A percentile compares a stretch with the other conserved stretches of the same genome.
phyloP scores from a whole-genome alignment of 2,797 vertebrate species.

The Brachymystax lenok region DNA sequence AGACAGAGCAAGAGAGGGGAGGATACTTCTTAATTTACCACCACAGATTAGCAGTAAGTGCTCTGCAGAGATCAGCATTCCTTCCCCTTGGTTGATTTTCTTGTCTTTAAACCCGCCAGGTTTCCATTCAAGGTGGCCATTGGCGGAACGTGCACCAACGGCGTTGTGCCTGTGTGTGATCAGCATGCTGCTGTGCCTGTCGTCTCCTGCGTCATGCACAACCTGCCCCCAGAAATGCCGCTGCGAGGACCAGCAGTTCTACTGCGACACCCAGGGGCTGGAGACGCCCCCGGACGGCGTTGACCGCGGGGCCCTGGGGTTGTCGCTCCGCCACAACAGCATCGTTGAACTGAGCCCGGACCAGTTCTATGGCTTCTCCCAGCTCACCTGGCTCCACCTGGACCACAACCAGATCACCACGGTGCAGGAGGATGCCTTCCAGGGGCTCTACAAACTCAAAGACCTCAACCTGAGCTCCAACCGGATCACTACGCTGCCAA shows the following conservation, averaged over 20 bases:
- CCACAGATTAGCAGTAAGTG: conserved; percentile 53
- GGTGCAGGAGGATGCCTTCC: conserved; percentile 97
- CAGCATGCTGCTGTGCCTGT: conserved; percentile 97
- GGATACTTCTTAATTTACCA: background rate
- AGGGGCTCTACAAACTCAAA: conserved; percentile 98
- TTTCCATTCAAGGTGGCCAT: conserved; percentile 99
- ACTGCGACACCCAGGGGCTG: conserved; percentile 99
- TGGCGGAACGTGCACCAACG: conserved; percentile 94
- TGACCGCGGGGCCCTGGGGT: conserved; percentile 95
- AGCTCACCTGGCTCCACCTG: conserved; percentile 98
- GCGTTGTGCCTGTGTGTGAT: conserved; percentile 94
- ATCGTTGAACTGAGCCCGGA: conserved; percentile 94
- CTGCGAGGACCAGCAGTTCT: conserved; percentile 99
- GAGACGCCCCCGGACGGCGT: conserved; percentile 95
- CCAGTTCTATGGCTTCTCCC: conserved; percentile 97
- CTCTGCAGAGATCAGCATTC: conserved; percentile 75
- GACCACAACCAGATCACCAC: conserved; percentile 98
- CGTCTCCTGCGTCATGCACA: conserved; percentile 95
- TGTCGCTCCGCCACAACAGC: conserved; percentile 97
- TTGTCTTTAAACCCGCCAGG: conserved; percentile 89
- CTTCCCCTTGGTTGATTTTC: conserved; percentile 75
- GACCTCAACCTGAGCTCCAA: conserved; percentile 99
- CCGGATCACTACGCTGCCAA: conserved; percentile 99
- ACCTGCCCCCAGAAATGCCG: conserved; percentile 99
- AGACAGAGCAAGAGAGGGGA: background rate